Conservation (phyloP, 1,140 invertebrate genomes). For the Cydia strobilella region DNA sequence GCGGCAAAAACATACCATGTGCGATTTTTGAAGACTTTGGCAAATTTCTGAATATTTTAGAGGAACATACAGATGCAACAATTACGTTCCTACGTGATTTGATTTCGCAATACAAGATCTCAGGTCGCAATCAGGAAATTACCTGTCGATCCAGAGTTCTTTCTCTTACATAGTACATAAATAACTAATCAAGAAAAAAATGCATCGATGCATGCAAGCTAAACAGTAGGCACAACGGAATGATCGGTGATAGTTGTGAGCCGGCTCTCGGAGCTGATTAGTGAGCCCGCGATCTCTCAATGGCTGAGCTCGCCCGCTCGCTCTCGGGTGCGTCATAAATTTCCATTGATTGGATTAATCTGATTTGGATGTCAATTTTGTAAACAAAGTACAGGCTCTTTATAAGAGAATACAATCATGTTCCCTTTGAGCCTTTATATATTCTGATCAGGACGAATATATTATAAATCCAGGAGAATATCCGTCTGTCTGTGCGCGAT, state of each 20-base stretch:
- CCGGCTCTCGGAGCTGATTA: conserved; percentile 66
- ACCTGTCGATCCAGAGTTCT: neutral
- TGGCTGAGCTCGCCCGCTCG: conserved; percentile 56
- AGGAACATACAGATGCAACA: conserved; percentile 32
- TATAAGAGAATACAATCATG: conserved; percentile 75
- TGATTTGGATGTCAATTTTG: conserved; percentile 80
- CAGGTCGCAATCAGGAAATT: neutral
- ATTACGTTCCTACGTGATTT: conserved; percentile 9
- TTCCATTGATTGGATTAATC: conserved; percentile 81
- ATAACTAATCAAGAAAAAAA: no score
- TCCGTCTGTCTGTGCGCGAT: conserved; percentile 54
- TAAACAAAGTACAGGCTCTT: conserved; percentile 72
- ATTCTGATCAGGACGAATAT: conserved; percentile 66
- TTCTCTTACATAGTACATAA: no score
- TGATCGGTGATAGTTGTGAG: conserved; percentile 40
- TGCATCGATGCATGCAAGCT: neutral
- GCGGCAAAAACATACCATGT: conserved; percentile 71
- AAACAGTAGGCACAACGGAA: neutral
- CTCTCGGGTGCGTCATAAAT: conserved; percentile 79
- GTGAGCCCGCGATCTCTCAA: conserved; percentile 66
- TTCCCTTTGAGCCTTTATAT: conserved; percentile 56
- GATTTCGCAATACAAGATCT: neutral
- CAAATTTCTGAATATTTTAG: conserved; percentile 71
- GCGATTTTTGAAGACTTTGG: conserved; percentile 71
- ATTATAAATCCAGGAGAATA: conserved; percentile 60